Percentiles rank a stretch among this genome's conserved stretches.
Conservation (phyloP, 2,113 vertebrate genomes). For the Hypomesus transpacificus region DNA sequence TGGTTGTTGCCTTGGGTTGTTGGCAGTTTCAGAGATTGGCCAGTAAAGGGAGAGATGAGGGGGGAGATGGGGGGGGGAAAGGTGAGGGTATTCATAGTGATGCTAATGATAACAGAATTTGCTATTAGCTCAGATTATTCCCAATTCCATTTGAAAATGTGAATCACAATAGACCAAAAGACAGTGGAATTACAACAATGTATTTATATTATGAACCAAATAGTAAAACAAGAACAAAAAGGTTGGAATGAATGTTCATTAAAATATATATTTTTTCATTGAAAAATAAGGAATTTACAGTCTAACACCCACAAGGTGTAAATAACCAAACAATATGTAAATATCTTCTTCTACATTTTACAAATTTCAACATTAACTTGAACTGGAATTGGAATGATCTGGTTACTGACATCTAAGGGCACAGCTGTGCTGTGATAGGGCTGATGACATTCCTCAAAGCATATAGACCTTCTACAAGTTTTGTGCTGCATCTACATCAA, state of each 20-base stretch:
- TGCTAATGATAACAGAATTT: slow-evolving; percentile 53
- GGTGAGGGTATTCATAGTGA: slow-evolving; percentile 14
- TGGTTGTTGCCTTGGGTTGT: no score
- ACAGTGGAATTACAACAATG: not conserved
- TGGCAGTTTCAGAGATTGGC: not conserved
- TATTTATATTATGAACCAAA: slow-evolving; percentile 6
- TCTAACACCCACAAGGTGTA: slow-evolving; percentile 75
- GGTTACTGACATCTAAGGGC: not conserved
- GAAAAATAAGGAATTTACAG: slow-evolving; percentile 77
- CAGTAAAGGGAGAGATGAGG: not conserved
- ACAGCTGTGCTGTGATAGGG: slow-evolving; percentile 31
- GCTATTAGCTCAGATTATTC: slow-evolving; percentile 33
- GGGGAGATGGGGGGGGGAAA: slow-evolving; percentile 1
- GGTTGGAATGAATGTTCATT: slow-evolving; percentile 48
- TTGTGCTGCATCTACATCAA: slow-evolving; percentile 63
- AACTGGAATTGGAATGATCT: not conserved
- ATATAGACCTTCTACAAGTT: slow-evolving; percentile 15
- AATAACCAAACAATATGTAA: slow-evolving; percentile 51
- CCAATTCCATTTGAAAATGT: slow-evolving; percentile 31
- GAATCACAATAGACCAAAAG: not conserved
- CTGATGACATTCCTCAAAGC: slow-evolving; percentile 42
- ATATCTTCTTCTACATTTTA: slow-evolving; percentile 17
- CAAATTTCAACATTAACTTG: no score
- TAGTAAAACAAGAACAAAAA: slow-evolving; percentile 27
- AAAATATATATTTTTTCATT: slow-evolving; percentile 74